Evolutionary conservation across 2,888 invertebrate genomes (phyloP).

Genomic region (Chrysina gloriosa): DNA sequence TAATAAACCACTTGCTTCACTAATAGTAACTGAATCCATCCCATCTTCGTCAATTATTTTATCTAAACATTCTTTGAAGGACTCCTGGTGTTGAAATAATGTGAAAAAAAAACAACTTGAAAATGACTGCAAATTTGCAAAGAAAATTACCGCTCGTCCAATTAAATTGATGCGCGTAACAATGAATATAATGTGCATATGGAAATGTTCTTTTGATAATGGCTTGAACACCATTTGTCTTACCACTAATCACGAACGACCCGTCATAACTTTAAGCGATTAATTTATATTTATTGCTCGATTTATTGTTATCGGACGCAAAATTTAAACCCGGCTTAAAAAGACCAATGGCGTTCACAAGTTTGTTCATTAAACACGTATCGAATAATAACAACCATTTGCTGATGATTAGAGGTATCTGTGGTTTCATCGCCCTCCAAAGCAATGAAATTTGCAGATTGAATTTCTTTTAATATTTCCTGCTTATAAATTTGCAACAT

Average conservation of each 20-base stretch:
- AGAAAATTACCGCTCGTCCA: background rate
- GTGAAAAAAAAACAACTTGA: no score
- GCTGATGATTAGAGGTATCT: background rate
- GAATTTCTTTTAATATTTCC: background rate
- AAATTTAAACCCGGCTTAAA: background rate
- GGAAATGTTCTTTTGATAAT: background rate
- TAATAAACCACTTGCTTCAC: background rate
- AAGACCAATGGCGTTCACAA: background rate
- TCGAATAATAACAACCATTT: background rate
- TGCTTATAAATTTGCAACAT: constrained; percentile 1
- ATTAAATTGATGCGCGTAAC: background rate
- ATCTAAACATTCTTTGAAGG: constrained; percentile 5
- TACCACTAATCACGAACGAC: background rate
- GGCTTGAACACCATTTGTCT: background rate
- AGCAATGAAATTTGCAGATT: background rate
- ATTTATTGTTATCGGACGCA: background rate
- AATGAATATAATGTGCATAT: background rate
- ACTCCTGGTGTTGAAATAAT: constrained; percentile 5
- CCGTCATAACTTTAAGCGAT: background rate
- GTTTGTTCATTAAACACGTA: background rate
- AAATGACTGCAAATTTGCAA: no score
- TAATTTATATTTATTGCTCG: no score
- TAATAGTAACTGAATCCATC: constrained; percentile 4
- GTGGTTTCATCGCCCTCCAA: background rate
- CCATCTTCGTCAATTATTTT: background rate